A percentile compares a stretch with the other conserved stretches of the same genome.
Conservation (phyloP, 2,888 invertebrate genomes). For the Nowickia ferox region DNA sequence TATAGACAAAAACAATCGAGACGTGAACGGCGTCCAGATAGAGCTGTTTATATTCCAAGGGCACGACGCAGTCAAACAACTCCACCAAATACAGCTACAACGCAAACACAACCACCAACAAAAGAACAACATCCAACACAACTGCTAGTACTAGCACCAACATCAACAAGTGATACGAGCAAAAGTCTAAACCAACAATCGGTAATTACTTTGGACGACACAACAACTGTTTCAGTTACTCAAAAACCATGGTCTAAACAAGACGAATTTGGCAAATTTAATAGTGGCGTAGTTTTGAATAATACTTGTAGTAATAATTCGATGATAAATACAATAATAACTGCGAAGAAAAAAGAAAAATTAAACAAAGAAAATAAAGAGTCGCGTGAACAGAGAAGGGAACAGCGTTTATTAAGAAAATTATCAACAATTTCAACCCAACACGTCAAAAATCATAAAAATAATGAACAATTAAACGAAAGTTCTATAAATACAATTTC, state of each 20-base stretch:
- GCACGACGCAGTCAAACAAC: constrained; percentile 85
- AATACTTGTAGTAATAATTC: constrained; percentile 51
- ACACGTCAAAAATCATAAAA: constrained; percentile 49
- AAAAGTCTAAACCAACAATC: constrained; percentile 73
- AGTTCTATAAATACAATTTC: constrained; percentile 48
- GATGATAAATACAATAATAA: constrained; percentile 66
- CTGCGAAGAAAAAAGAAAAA: constrained; percentile 77
- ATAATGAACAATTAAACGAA: constrained; percentile 49
- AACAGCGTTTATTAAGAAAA: constrained; percentile 67
- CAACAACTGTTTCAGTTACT: constrained; percentile 73
- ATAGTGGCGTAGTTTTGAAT: constrained; percentile 46
- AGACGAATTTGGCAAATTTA: constrained; percentile 75
- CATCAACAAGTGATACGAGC: constrained; percentile 64
- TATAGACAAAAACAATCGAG: constrained; percentile 79
- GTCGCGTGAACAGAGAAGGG: constrained; percentile 70
- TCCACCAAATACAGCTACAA: constrained; percentile 79
- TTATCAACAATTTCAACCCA: constrained; percentile 44
- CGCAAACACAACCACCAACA: constrained; percentile 71
- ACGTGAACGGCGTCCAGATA: constrained; percentile 88
- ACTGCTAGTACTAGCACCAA: constrained; percentile 54
- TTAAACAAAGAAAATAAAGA: constrained; percentile 58
- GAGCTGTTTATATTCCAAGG: constrained; percentile 91
- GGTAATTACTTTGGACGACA: constrained; percentile 74
- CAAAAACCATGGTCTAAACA: constrained; percentile 74
- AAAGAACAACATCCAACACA: constrained; percentile 62